Evolutionary conservation across 2,888 invertebrate genomes (phyloP).

Genomic region (Melipona bicolor): DNA sequence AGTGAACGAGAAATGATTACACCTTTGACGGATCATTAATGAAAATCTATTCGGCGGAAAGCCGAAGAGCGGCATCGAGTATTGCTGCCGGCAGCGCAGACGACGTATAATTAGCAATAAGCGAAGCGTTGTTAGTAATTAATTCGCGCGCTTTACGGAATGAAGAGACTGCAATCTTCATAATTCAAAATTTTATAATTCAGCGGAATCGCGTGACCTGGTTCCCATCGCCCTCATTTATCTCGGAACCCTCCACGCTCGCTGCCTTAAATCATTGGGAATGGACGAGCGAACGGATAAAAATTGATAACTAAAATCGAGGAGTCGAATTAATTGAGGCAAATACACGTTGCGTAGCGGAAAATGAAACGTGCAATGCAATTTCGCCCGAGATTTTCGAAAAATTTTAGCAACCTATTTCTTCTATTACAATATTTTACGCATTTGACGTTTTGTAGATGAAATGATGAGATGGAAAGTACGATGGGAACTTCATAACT

Average conservation of each 20-base stretch:
- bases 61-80: slow-evolving; percentile 20
- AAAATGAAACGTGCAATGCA: background rate
- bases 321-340: background rate
- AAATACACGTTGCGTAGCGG: background rate
- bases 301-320: slow-evolving; percentile 21
- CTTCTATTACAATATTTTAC: background rate
- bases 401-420: background rate
- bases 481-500: rapidly evolving
- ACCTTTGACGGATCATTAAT: slow-evolving; percentile 41
- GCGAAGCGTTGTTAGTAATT: slow-evolving; percentile 49
- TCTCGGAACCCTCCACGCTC: slow-evolving; percentile 1
- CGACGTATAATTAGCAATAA: slow-evolving; percentile 41
- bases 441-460: background rate
- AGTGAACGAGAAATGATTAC: slow-evolving; percentile 31
- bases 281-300: slow-evolving; percentile 4
- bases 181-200: slow-evolving; percentile 40
- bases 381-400: background rate
- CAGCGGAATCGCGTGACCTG: slow-evolving; percentile 25
- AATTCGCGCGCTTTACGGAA: slow-evolving; percentile 30
- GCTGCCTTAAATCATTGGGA: background rate
- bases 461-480: background rate
- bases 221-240: slow-evolving; percentile 31
- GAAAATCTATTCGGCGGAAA: slow-evolving; percentile 36
- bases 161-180: slow-evolving; percentile 34
- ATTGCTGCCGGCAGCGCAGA: slow-evolving; percentile 18